A percentile compares a stretch with the other conserved stretches of the same genome.
phyloP scores from a whole-genome alignment of 2,113 vertebrate species.

The Scalopus aquaticus region DNA sequence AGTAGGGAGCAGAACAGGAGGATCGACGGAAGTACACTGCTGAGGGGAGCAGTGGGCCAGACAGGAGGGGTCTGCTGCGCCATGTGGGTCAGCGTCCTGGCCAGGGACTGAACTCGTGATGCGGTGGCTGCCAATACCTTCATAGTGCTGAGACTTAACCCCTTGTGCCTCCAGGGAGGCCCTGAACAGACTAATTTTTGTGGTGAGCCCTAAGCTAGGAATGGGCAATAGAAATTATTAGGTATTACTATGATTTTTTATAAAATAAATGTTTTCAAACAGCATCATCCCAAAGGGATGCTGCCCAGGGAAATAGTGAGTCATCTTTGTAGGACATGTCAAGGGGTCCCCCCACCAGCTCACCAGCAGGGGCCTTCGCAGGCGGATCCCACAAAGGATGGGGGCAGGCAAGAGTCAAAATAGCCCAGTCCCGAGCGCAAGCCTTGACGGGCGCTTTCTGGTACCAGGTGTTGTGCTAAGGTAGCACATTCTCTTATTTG shows the following conservation, averaged over 20 bases:
- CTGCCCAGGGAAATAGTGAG: not conserved
- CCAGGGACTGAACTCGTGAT: too few relatives aligned
- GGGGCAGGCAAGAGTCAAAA: accelerated
- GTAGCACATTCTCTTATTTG: too few relatives aligned
- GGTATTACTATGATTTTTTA: not conserved
- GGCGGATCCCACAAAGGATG: accelerated
- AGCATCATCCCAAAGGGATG: not conserved
- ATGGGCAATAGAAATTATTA: not conserved
- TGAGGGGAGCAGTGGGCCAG: not conserved
- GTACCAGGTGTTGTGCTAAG: not conserved
- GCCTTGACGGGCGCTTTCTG: not conserved
- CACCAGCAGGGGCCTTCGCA: not conserved
- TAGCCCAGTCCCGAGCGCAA: not conserved
- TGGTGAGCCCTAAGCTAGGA: too few relatives aligned
- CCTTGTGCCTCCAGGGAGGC: too few relatives aligned
- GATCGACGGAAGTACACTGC: too few relatives aligned
- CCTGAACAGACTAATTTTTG: not conserved
- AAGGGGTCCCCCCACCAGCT: not conserved
- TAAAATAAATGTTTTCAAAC: not conserved
- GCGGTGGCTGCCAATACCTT: too few relatives aligned
- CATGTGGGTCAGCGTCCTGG: too few relatives aligned
- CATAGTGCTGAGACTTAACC: too few relatives aligned
- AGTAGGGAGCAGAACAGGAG: too few relatives aligned
- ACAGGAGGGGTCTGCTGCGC: too few relatives aligned
- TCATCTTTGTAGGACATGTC: not conserved